Evolutionary conservation across 2,797 vertebrate genomes (phyloP), one percentile per base, ranked within the genome.

Genomic region (Atherinosoma microstoma): DNA sequence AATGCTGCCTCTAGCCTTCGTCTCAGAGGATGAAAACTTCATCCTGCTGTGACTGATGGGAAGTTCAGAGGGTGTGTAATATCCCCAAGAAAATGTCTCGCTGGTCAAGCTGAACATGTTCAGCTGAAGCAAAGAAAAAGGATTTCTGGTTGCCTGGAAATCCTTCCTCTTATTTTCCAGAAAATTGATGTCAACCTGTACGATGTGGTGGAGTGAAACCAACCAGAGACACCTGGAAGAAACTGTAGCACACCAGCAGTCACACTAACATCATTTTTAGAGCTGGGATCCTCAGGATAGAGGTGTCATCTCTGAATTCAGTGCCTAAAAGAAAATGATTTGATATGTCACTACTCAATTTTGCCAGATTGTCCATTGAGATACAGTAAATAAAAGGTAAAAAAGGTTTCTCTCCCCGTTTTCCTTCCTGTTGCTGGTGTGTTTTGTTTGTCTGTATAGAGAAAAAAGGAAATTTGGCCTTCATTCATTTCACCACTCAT

Each of bases 41-140:
- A 57, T 65, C 75, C 78, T 67, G 68, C 86, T 64, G 73, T 71
- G 79, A 82, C 78, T 78, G 84, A 84, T 84, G 83, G 78, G 69
- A 85, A 84, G 73, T 76, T 84, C 80, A 76, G 53, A 24, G 64
- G 34, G 56, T 75, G 70, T 80, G 73, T 83, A 69, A 77, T 74
- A 70, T 80, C 70, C 82, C 51, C 0, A 53, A 45, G 67, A 70
- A 78, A 78, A 70, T 73, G 69, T 75, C 67, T 71, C 67, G 24
- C 75, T 7, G 74, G 80, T 83, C 80, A 45, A 57, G 84, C 83
- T 67, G 80, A 84, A 80, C 78, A 1, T 76, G 83, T 65, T 53
- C 40, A 20, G 15, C 71, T 57, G 74, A 80, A 72, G 66, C 71
- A 36, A 20, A 38, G 78, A 66, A 58, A 76, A 78, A 63, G 80